Base-by-base conservation (phyloP, 2,888 invertebrate species). In the Diarsia dahlii region DNA sequence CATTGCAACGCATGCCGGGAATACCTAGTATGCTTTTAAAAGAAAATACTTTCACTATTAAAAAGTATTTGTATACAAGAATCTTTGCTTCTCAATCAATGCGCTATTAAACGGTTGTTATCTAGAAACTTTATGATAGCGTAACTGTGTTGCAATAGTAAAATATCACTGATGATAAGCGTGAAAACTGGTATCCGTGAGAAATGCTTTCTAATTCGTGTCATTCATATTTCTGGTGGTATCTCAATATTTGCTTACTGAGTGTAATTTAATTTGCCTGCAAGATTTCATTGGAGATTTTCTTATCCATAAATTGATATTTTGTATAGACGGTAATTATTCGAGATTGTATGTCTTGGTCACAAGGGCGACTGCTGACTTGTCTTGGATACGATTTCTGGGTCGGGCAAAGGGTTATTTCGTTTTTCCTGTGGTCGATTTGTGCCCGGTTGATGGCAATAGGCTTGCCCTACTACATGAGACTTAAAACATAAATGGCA, bases 171-270 rank as follows among this genome's bases (percentile, higher is more conserved):
- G 67, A 50, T 70, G 67, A 78, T 84, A 81, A 79, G 71, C 67
- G 28, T 70, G 56, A 64, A 82, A 85, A 85, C 83, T 74, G 80
- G 86, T 74, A 72, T 62, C 39, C 50, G 52, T 74, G 82, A 65
- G 80, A 83, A 79, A 80, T 74, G 76, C 83, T 84, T 86, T 86
- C 76, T 80, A 76, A 67, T 74, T 74, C 67, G 50, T 78, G 52
- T 74, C 72, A 74, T 62, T 72, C 62, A 60, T 52, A 60, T 71
- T 72, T 72, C 48, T 78, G 23, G 23, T 68, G 56, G n/a, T 68
- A 65, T 48, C 34, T 58, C 6, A 60, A 56, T 28, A 71, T 68
- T 79, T 81, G 34, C 66, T 15, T 54, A 52, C n/a, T 56, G 34
- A 23, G 28, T 18, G 23, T n/a, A 28, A 28, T 28, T 28, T 28